These are phyloP conservation scores for Tor tambroides DNA, from an alignment of 2,113 vertebrate species.

Conservation along the genomic window DNA sequence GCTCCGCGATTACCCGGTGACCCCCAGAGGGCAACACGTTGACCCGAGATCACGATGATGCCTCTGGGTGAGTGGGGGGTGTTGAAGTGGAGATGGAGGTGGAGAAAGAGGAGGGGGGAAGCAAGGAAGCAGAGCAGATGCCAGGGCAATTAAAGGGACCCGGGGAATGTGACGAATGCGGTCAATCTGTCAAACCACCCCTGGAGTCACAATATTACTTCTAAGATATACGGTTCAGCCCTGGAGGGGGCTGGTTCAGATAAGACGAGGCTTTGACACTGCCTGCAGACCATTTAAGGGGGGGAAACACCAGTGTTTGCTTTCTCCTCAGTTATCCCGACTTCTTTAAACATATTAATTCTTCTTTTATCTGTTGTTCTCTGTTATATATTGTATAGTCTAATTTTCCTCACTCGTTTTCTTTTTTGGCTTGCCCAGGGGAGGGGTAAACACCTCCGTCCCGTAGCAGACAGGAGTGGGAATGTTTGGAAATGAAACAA, in stretches of 20 bases:
- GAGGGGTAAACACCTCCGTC: conserved; percentile 68
- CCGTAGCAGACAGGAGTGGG: conserved; percentile 48
- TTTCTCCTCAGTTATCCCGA: conserved; percentile 50
- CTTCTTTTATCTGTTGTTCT: conserved; percentile 64
- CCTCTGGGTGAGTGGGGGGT: conserved; percentile 44
- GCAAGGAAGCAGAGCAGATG: conserved; percentile 80
- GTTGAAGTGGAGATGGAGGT: conserved; percentile 42
- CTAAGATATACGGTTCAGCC: conserved; percentile 76
- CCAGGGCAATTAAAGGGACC: conserved; percentile 77
- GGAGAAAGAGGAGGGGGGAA: conserved; percentile 55
- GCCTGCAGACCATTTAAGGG: conserved; percentile 45
- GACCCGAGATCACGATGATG: conserved; percentile 71
- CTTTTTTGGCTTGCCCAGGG: conserved; percentile 42
- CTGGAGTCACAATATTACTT: conserved; percentile 75
- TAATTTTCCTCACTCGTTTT: conserved; percentile 32
- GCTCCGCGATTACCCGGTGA: conserved; percentile 68
- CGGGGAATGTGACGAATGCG: conserved; percentile 81
- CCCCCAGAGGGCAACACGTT: conserved; percentile 68
- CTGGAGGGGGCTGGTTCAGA: conserved; percentile 67
- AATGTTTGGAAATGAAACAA: conserved; percentile 40
- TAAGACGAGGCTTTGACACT: conserved; percentile 62
- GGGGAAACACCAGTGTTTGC: neutral
- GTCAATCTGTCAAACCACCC: conserved; percentile 79
- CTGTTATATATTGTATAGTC: conserved; percentile 50
- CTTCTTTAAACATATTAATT: conserved; percentile 59